Conservation (phyloP, 1,140 invertebrate genomes). For the Phthorimaea operculella region DNA sequence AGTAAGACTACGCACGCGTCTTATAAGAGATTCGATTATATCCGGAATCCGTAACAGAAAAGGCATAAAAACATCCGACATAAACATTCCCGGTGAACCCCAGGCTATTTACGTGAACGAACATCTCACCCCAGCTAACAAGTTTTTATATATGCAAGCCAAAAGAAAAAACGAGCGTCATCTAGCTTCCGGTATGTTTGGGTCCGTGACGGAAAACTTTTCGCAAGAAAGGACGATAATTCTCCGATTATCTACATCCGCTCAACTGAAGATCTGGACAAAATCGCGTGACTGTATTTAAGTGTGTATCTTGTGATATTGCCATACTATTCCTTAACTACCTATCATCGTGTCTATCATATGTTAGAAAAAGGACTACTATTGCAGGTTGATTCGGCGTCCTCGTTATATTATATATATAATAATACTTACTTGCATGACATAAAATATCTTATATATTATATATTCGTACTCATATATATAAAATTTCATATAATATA, state of each 20-base stretch:
- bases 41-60: neutral
- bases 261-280: neutral
- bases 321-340: too few relatives aligned
- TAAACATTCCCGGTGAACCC: neutral
- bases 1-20: neutral
- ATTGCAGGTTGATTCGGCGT: too few relatives aligned
- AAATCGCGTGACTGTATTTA: neutral
- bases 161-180: neutral
- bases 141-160: neutral
- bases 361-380: too few relatives aligned
- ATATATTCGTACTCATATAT: too few relatives aligned
- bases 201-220: neutral
- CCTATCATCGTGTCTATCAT: too few relatives aligned
- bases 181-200: neutral
- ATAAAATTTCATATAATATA: too few relatives aligned
- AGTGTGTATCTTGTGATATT: too few relatives aligned
- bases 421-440: too few relatives aligned
- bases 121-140: conserved; percentile 5
- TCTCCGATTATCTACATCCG: neutral
- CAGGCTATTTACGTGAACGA: neutral
- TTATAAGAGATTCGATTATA: neutral
- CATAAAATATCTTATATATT: too few relatives aligned
- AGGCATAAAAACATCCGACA: neutral
- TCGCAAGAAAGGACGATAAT: neutral
- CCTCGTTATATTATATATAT: too few relatives aligned